A percentile compares a stretch with the other conserved stretches of the same genome.
phyloP scores from a whole-genome alignment of 2,113 vertebrate genomes.

The Ammodytes marinus region DNA sequence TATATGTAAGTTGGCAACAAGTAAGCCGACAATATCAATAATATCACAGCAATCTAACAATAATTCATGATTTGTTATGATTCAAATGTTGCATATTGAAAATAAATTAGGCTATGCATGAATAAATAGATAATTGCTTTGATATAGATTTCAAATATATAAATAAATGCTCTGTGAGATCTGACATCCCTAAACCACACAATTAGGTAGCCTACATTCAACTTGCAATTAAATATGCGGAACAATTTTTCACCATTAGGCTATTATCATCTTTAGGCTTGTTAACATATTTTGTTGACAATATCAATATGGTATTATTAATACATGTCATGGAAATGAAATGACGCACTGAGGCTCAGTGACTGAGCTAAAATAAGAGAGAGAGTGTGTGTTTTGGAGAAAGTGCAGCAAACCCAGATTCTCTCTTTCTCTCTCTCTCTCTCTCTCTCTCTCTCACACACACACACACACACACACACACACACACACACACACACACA shows the following conservation, averaged over 20 bases:
- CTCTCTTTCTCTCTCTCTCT: no score
- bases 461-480: no score
- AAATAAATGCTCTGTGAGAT: background rate
- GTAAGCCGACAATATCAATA: no score
- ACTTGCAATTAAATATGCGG: background rate
- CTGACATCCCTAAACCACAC: background rate
- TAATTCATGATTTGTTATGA: no score
- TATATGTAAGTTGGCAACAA: no score
- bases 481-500: background rate
- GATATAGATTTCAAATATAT: no score
- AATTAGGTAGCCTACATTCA: background rate
- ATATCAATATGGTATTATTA: background rate
- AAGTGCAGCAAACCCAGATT: background rate
- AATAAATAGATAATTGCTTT: no score
- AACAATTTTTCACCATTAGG: background rate
- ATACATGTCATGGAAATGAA: background rate
- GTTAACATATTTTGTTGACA: background rate
- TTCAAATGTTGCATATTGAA: no score
- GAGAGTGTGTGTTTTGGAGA: conserved; percentile 5
- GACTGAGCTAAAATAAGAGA: background rate
- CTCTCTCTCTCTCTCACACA: no score
- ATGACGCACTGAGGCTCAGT: background rate
- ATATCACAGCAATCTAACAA: no score
- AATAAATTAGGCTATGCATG: no score
- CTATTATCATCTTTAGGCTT: no score